Base-by-base conservation (phyloP, 2,797 vertebrate species). In the Perodicticus potto region DNA sequence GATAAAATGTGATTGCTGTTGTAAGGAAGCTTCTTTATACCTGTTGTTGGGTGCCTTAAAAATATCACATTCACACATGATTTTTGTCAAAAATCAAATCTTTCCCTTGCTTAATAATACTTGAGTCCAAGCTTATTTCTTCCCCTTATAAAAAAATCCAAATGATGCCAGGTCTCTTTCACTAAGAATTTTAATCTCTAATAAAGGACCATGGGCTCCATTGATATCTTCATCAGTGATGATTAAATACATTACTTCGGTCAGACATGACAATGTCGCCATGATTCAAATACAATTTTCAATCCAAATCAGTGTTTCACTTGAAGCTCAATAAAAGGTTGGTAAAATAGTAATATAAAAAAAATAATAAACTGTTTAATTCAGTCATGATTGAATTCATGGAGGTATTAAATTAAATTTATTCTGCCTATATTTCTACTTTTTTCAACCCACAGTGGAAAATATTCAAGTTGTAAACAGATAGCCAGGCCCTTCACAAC, bases 1-100 rank as follows among this genome's bases (percentile, higher is more conserved):
- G 45, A 40, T 65, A 90, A 85, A 74, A 87, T 93, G 86, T 92
- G 80, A 96, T 95, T 59, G 25, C 65, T 88, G 1, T 92, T 95
- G 0, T 73, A 95, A 93, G 78, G 74, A 94, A 91, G 63, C 53
- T 80, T 73, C 53, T 96, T 37, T 74, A 61, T 90, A 77, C 9
- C 91, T 65, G 49, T 23, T 94, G 17, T 82, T 94, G 65, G 69
- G 37, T 29, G 49, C 81, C 17, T 93, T 90, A 49, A 95, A 97
- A 97, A 93, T 93, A 77, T 40, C 37, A 53, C 53, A 86, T 59
- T 27, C 37, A 43, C 13, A 22, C 13, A 22, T 17, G 40, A 32
- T 59, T 91, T 67, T 67, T 87, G 19, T 40, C 88, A 67, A 40
- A 37, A 96, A 77, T 11, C 49, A 17, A 81, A 32, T 34, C 23